Evolutionary conservation across 1,140 invertebrate species (phyloP).

Genomic region (Lycorma delicatula): DNA sequence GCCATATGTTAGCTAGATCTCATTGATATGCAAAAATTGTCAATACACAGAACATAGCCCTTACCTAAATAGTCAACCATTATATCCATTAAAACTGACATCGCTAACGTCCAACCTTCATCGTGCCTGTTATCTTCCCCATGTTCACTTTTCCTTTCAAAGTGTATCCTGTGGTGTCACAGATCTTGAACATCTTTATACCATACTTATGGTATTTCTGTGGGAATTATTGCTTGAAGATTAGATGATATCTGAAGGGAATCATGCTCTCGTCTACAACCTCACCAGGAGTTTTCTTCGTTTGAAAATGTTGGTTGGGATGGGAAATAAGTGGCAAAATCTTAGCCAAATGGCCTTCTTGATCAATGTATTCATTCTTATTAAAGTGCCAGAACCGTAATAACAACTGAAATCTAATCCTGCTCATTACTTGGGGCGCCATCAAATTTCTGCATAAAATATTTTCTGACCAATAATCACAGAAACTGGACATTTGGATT

Average conservation of each 20-base stretch:
- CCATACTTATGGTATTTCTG: conserved; percentile 36
- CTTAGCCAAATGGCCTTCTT: conserved; percentile 25
- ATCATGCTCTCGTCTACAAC: conserved; percentile 38
- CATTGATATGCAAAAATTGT: conserved; percentile 30
- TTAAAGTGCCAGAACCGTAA: conserved; percentile 24
- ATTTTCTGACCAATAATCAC: conserved; percentile 13
- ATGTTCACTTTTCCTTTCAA: conserved; percentile 29
- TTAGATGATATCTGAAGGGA: conserved; percentile 33
- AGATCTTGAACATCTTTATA: conserved; percentile 36
- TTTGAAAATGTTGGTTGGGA: conserved; percentile 18
- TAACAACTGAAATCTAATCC: conserved; percentile 26
- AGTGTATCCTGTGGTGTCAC: conserved; percentile 27
- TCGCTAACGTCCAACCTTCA: conserved; percentile 9
- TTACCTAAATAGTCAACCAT: conserved; percentile 20
- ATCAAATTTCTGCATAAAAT: conserved; percentile 6
- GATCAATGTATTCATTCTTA: conserved; percentile 21
- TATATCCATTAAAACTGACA: conserved; percentile 19
- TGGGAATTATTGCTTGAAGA: conserved; percentile 38
- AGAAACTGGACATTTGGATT: conserved; percentile 6
- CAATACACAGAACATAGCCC: conserved; percentile 24
- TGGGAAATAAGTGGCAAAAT: conserved; percentile 17
- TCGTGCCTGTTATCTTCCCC: conserved; percentile 15
- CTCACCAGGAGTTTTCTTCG: conserved; percentile 24
- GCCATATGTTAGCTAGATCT: conserved; percentile 18
- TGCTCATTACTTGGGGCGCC: conserved; percentile 16